phyloP scores from a whole-genome alignment of 2,888 invertebrate genomes.

The Dasypolia templi region DNA sequence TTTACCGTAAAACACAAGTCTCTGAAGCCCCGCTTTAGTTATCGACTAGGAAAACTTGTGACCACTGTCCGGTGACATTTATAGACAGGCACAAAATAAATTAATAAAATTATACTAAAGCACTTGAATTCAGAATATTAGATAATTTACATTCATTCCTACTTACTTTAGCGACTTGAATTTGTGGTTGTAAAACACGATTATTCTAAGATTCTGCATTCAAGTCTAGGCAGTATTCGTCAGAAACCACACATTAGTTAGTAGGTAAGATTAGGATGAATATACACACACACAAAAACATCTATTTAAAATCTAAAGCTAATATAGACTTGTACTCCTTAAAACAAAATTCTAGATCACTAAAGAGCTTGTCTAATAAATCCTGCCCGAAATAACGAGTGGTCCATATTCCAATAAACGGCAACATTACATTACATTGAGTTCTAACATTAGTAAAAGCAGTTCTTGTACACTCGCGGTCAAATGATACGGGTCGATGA shows the following conservation, averaged over 20 bases:
- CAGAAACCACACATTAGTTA: background rate
- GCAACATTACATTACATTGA: background rate
- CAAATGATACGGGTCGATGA: too few species aligned
- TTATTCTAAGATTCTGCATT: slow-evolving; percentile 20
- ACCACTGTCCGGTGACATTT: background rate
- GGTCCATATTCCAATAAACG: slow-evolving; percentile 1
- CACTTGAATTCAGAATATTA: slow-evolving; percentile 17
- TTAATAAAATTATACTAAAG: slow-evolving; percentile 7
- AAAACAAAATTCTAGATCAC: slow-evolving; percentile 6
- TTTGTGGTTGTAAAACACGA: background rate
- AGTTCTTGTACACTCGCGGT: too few species aligned
- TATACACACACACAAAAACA: slow-evolving; percentile 24
- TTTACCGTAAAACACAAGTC: background rate
- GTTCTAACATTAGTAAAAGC: background rate
- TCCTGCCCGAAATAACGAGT: background rate
- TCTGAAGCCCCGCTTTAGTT: background rate
- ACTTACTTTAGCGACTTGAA: background rate
- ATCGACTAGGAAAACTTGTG: background rate
- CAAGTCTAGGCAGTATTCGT: slow-evolving; percentile 25
- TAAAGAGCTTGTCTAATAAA: background rate
- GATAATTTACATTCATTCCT: background rate
- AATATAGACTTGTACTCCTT: slow-evolving; percentile 6
- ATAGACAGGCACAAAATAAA: slow-evolving; percentile 24
- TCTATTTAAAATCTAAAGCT: background rate
- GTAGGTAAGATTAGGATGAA: slow-evolving; percentile 25